Evolutionary conservation across 2,797 vertebrate species (phyloP).

Genomic region (Siniperca obscura): DNA sequence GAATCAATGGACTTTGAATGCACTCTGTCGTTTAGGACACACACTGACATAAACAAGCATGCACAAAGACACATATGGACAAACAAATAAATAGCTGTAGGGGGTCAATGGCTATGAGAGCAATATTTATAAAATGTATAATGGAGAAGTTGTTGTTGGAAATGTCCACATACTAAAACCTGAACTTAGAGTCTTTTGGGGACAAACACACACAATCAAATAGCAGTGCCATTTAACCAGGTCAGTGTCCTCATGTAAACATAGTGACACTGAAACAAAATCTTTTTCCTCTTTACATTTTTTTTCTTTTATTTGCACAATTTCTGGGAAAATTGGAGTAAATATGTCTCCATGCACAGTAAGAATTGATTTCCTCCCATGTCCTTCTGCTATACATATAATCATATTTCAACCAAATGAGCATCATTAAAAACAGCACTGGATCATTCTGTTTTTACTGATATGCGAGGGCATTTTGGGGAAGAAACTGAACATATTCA

Average conservation of each 20-base stretch:
- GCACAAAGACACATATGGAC: neutral
- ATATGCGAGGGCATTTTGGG: neutral
- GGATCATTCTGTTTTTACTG: neutral
- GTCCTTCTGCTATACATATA: neutral
- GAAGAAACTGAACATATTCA: neutral
- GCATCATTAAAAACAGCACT: neutral
- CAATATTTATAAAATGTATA: constrained; percentile 5
- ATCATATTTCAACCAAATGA: neutral
- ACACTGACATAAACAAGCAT: neutral
- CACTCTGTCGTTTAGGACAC: neutral
- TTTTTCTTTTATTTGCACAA: constrained; percentile 12
- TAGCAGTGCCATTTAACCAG: neutral
- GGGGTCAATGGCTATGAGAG: neutral
- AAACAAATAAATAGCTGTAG: neutral
- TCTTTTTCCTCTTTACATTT: neutral
- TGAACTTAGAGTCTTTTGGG: neutral
- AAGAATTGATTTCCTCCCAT: neutral
- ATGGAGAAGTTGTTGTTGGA: constrained; percentile 3
- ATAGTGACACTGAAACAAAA: constrained; percentile 8
- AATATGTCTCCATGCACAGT: neutral
- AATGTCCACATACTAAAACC: constrained; percentile 1
- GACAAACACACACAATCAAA: constrained; percentile 17
- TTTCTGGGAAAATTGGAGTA: constrained; percentile 6
- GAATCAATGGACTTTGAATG: neutral
- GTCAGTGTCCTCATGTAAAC: neutral